phyloP scores from a whole-genome alignment of 2,888 invertebrate species.

The Rhingia rostrata region DNA sequence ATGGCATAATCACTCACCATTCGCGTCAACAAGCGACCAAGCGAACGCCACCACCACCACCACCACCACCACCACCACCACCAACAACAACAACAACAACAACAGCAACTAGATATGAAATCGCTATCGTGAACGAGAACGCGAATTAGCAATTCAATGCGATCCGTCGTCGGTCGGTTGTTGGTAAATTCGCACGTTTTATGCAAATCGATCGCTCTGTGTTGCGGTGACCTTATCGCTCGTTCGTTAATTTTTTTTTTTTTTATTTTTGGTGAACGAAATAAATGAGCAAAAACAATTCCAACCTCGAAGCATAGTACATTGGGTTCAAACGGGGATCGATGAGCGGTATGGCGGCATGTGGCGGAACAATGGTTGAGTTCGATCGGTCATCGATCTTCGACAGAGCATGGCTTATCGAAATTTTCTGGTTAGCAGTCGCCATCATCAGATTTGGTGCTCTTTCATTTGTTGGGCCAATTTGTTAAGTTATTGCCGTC shows the following conservation, averaged over 20 bases:
- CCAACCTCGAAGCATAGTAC: slow-evolving; percentile 32
- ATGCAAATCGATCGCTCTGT: slow-evolving; percentile 60
- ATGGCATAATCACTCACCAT: slow-evolving; percentile 75
- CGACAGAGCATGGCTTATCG: slow-evolving; percentile 40
- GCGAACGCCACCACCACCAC: slow-evolving; percentile 14
- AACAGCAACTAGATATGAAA: slow-evolving; percentile 12
- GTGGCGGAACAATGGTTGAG: not conserved
- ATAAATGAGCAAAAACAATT: slow-evolving; percentile 48
- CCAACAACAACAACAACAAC: slow-evolving; percentile 39
- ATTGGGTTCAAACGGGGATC: slow-evolving; percentile 54
- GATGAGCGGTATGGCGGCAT: slow-evolving; percentile 16
- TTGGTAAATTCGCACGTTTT: slow-evolving; percentile 71
- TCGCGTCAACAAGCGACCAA: slow-evolving; percentile 57
- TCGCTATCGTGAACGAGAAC: slow-evolving; percentile 54
- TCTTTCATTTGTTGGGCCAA: slow-evolving; percentile 36
- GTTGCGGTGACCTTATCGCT: slow-evolving; percentile 67
- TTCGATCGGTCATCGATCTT: slow-evolving; percentile 72
- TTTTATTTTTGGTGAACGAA: slow-evolving; percentile 29
- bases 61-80: no score
- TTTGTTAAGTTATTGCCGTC: slow-evolving; percentile 53
- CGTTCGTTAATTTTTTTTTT: slow-evolving; percentile 27
- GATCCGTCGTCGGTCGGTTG: slow-evolving; percentile 59
- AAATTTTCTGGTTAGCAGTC: slow-evolving; percentile 21
- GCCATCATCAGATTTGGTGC: slow-evolving; percentile 17
- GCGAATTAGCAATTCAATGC: slow-evolving; percentile 73